These are phyloP conservation scores for Dendrophyllia cribrosa DNA, from an alignment of 64 coral and sea anemone species.

Conservation along the genomic window DNA sequence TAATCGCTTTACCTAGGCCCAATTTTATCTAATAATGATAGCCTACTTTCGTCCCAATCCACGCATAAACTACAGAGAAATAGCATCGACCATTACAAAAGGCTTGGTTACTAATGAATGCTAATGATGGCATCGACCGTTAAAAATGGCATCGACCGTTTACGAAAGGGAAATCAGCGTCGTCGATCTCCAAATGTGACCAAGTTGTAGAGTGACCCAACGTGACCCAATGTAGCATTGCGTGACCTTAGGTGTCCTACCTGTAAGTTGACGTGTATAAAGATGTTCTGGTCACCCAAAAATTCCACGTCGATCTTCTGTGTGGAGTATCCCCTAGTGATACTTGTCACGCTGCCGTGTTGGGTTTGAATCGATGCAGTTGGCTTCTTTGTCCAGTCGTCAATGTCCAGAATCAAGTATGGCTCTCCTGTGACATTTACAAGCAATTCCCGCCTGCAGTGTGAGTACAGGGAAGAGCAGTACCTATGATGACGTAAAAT, in stretches of 20 bases:
- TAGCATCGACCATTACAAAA: too few relatives aligned
- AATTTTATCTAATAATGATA: too few relatives aligned
- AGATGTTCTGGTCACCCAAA: constrained; percentile 73
- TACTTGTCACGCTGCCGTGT: constrained; percentile 10
- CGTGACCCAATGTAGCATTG: too few relatives aligned
- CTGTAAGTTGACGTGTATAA: constrained; percentile 58
- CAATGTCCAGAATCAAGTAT: constrained; percentile 46
- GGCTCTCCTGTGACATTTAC: constrained; percentile 59
- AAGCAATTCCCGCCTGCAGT: constrained; percentile 74
- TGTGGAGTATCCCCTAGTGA: constrained; percentile 27
- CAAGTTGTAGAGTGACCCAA: too few relatives aligned
- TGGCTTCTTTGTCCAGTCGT: constrained; percentile 12
- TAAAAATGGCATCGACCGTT: too few relatives aligned
- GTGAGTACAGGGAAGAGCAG: neutral
- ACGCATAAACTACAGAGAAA: too few relatives aligned
- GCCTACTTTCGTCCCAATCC: too few relatives aligned
- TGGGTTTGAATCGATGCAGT: neutral
- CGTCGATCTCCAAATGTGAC: too few relatives aligned
- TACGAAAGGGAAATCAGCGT: too few relatives aligned
- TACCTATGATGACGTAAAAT: neutral
- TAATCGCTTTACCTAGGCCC: too few relatives aligned
- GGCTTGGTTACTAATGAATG: too few relatives aligned
- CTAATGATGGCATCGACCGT: too few relatives aligned
- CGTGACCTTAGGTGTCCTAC: neutral
- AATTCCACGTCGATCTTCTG: constrained; percentile 75